phyloP scores from a whole-genome alignment of 37 sponge, comb jelly and placozoan genomes.

The Crambe crambe region DNA sequence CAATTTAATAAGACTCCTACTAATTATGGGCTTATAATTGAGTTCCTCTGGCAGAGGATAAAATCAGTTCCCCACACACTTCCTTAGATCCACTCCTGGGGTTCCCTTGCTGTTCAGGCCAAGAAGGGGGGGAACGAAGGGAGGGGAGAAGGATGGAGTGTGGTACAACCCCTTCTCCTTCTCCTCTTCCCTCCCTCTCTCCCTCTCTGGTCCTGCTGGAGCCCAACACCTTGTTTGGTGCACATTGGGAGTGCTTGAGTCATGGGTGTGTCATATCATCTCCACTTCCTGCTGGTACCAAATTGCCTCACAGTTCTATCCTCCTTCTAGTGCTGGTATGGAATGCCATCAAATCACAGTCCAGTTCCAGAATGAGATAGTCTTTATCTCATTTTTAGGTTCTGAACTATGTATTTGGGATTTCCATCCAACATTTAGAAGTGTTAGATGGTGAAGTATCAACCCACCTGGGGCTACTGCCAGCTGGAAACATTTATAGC shows the following conservation, averaged over 20 bases:
- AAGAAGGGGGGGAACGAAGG: neutral
- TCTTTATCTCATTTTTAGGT: too few species aligned
- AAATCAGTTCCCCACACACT: slow-evolving; percentile 66
- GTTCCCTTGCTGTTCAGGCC: neutral
- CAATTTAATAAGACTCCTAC: neutral
- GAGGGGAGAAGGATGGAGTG: neutral
- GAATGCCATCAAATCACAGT: too few species aligned
- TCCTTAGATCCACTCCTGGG: slow-evolving; percentile 82
- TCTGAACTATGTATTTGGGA: too few species aligned
- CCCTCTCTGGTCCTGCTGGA: slow-evolving; percentile 5
- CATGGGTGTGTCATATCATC: slow-evolving; percentile 78
- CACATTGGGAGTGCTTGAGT: slow-evolving; percentile 78
- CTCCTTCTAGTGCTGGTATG: too few species aligned
- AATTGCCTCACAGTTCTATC: neutral
- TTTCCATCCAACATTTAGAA: too few species aligned
- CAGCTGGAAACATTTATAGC: too few species aligned
- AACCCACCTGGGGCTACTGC: too few species aligned
- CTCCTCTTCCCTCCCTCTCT: neutral
- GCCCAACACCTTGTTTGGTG: slow-evolving; percentile 46
- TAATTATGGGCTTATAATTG: neutral
- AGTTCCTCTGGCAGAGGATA: too few species aligned
- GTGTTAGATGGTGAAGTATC: too few species aligned
- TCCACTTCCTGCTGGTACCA: slow-evolving; percentile 10
- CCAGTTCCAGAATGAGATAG: too few species aligned
- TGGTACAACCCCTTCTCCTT: neutral